phyloP scores from a whole-genome alignment of 2,888 invertebrate species.

The Zaprionus bogoriensis region DNA sequence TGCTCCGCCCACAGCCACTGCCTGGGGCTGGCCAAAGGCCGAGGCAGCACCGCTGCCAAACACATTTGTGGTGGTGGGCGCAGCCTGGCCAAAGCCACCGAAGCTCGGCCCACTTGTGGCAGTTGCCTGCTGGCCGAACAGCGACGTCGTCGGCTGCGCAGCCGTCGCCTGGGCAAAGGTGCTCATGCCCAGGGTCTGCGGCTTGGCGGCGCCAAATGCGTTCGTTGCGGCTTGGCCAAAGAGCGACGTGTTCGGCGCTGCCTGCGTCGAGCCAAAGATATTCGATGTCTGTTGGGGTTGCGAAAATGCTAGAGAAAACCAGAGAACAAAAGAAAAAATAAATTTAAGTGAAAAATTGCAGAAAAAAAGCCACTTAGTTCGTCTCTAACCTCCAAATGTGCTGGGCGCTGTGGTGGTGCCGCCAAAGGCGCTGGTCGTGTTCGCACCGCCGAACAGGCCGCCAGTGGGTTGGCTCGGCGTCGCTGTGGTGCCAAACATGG shows the following conservation, averaged over 20 bases:
- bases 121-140: conserved; percentile 84
- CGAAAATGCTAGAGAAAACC: conserved; percentile 64
- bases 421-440: conserved; percentile 87
- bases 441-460: conserved; percentile 85
- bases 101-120: conserved; percentile 82
- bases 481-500: conserved; percentile 85
- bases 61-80: conserved; percentile 82
- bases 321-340: too few relatives aligned
- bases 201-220: conserved; percentile 86
- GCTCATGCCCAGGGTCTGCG: conserved; percentile 69
- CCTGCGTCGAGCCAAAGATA: conserved; percentile 85
- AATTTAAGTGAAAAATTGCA: not conserved
- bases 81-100: conserved; percentile 86
- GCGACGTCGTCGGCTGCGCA: conserved; percentile 81
- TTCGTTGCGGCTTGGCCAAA: conserved; percentile 86
- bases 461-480: conserved; percentile 82
- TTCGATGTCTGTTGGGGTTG: conserved; percentile 84
- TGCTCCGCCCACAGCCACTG: conserved; percentile 54
- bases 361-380: conserved; percentile 20
- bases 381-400: conserved; percentile 81
- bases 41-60: conserved; percentile 83
- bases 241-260: conserved; percentile 84
- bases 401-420: conserved; percentile 83
- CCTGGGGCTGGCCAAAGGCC: conserved; percentile 77
- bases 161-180: conserved; percentile 79